Evolutionary conservation across 1,140 invertebrate genomes (phyloP), one percentile per base, ranked within the genome.

Genomic region (Drosophila azteca): DNA sequence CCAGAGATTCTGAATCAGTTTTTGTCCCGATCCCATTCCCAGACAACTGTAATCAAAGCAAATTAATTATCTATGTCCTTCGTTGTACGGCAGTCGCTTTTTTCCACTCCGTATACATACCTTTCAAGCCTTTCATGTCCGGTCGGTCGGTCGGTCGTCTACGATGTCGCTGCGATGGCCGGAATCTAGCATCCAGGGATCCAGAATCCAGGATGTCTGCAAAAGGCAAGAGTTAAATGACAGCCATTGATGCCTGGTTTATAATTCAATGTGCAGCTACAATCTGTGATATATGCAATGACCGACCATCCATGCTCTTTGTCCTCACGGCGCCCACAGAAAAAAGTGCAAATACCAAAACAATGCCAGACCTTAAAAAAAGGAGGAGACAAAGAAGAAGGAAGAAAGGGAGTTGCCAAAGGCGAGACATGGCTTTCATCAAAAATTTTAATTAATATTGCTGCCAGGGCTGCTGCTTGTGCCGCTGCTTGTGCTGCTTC

Each of bases 31-130:
- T 50, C 20, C 31, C 65, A 59, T 41, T 60, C 58, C 60, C 70
- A 75, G 76, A 61, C 81, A 80, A 77, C 81, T 84, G 75, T 80
- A 85, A 84, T 85, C 81, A 84, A 84, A 70, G 81, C 70, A 85
- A 84, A 85, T 84, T 85, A 84, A 84, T 84, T 85, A 84, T 80
- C 77, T 59, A 71, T 67, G 67, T 67, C 55, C 76, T 71, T 52
- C 63, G 53, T 63, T 59, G 62, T 50, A 54, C 41, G 53, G 17
- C 45, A 11, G 35, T 57, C 26, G 31, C 26, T 24, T 73, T 73
- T 72, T 66, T 61, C 31, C 4, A 41, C 50, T 43, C 45, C 26
- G 39, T 24, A 58, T 50, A 57, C 64, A 58, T 50, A 57, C 64
- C 61, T 64, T 57, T 46, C 11, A 31, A 35, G 41, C 41, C 65